A percentile compares a stretch with the other conserved stretches of the same genome.
Evolutionary conservation across 2,113 vertebrate genomes (phyloP).

Genomic region (Apus apus): DNA sequence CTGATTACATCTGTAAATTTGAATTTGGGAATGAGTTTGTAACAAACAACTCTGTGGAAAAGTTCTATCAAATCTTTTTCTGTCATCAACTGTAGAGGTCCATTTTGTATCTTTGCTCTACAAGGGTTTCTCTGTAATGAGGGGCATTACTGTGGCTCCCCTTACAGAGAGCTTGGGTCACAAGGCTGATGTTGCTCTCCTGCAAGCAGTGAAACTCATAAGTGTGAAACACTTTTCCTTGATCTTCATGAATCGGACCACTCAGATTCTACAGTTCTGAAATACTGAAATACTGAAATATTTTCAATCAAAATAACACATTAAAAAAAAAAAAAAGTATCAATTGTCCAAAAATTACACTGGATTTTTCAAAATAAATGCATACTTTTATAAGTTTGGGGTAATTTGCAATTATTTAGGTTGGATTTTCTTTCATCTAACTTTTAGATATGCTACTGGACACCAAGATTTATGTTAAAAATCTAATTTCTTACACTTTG

Average conservation of each 20-base stretch:
- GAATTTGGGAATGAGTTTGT: neutral
- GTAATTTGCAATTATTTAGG: neutral
- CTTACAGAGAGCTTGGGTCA: neutral
- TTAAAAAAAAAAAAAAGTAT: neutral
- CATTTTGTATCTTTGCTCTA: neutral
- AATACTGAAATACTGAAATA: neutral
- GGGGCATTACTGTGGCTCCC: neutral
- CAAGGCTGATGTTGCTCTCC: neutral
- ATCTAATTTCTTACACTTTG: neutral
- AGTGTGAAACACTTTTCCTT: neutral
- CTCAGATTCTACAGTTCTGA: neutral
- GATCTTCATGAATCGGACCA: fast-evolving
- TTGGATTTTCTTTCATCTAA: neutral
- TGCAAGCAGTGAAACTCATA: neutral
- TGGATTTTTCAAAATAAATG: neutral
- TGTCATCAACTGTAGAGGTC: neutral
- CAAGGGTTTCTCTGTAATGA: neutral
- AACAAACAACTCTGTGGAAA: neutral
- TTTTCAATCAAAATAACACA: neutral
- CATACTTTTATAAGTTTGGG: neutral
- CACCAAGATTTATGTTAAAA: neutral
- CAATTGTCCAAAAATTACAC: neutral
- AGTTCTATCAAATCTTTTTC: neutral
- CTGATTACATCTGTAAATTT: neutral
- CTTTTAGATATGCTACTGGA: neutral